Evolutionary conservation across 2,113 vertebrate species (phyloP), one percentile per base, ranked within the genome.

Genomic region (Aegithalos caudatus): DNA sequence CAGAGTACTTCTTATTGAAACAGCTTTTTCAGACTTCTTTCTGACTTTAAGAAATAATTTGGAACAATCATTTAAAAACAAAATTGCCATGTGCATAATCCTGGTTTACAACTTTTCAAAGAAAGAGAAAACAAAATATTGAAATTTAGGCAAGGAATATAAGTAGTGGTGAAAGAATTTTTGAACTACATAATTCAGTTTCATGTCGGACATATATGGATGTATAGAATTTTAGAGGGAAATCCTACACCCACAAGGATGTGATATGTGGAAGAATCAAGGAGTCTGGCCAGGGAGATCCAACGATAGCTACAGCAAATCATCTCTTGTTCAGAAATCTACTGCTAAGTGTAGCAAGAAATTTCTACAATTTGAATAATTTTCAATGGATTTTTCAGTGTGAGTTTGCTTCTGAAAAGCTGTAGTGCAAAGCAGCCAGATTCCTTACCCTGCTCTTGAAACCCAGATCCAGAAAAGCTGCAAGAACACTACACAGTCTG

Each of bases 251-350:
- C 11, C 11, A 12, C 16, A 35, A 33, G 54, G 12, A 44, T 54
- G 33, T 23, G 31, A 29, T 48, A 28, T 6, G 33, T 60, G 17
- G n/a, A 84, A 47, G 22, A 50, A 42, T 47, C 23, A 38, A 92
- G 54, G 37, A 60, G 6, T 12, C 19, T 28, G 1, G 1, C 20
- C 40, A 53, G 22, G 28, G 10, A 19, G 28, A 58, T 28, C 10
- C 56, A 71, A 17, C 0, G 1, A 22, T 1, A 2, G 45, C 9
- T 50, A 37, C 31, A 25, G 7, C 35, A 57, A 76, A 37, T n/a
- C 20, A 2, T 50, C 11, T 64, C 11, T 79, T 62, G 2, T 48
- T 88, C 77, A 83, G n/a, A 31, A 74, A 44, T 65, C 51, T 42
- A 54, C 45, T 6, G 35, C 6, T 47, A 76, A 67, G 6, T 3